phyloP scores from a whole-genome alignment of 2,113 vertebrate genomes.

The Phaetusa simplex region DNA sequence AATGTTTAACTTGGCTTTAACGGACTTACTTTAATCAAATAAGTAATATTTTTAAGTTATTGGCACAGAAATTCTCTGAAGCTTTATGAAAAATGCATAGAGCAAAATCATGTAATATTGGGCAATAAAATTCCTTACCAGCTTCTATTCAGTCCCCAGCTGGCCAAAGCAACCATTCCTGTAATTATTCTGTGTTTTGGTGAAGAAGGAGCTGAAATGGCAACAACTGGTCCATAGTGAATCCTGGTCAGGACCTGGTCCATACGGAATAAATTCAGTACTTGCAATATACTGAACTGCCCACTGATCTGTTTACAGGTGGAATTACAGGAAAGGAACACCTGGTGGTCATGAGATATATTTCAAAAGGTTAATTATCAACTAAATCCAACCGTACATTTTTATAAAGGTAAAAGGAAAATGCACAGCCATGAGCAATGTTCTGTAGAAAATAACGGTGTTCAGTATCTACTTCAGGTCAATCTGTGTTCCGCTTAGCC shows the following conservation, averaged over 20 bases:
- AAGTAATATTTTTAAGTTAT: neutral
- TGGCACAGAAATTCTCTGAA: neutral
- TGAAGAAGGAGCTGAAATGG: neutral
- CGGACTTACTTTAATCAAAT: neutral
- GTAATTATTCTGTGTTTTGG: neutral
- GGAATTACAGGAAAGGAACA: neutral
- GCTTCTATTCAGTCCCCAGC: neutral
- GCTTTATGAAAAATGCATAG: neutral
- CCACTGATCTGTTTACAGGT: neutral
- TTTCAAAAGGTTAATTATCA: neutral
- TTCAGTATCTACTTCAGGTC: neutral
- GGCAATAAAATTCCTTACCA: neutral
- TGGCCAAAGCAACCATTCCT: neutral
- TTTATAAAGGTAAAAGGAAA: neutral
- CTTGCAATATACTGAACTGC: neutral
- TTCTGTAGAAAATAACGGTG: neutral
- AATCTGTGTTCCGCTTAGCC: neutral
- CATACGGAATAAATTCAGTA: neutral
- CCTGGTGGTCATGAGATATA: neutral
- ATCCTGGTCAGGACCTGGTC: neutral
- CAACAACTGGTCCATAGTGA: neutral
- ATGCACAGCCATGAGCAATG: neutral
- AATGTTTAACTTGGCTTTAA: neutral
- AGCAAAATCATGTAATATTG: neutral
- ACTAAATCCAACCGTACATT: neutral